Conservation (phyloP, 2,888 invertebrate genomes). For the Noctuana brunneofusca region DNA sequence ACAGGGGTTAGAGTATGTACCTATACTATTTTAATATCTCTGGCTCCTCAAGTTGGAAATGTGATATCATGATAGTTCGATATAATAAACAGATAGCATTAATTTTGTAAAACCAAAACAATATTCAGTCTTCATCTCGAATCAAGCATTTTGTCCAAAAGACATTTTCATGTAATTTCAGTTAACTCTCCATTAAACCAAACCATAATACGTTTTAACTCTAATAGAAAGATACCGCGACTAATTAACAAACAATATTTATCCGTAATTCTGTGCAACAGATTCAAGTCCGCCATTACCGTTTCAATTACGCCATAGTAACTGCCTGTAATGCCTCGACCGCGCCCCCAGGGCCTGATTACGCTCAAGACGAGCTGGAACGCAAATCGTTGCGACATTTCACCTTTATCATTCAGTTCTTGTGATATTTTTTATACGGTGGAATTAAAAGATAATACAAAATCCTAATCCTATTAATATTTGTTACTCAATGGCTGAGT, state of each 20-base stretch:
- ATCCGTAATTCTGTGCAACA: conserved; percentile 53
- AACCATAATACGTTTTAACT: conserved; percentile 35
- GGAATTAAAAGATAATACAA: neutral
- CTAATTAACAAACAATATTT: conserved; percentile 55
- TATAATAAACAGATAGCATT: too few relatives aligned
- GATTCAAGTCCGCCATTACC: conserved; percentile 52
- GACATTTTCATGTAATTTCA: neutral
- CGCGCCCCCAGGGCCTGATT: conserved; percentile 38
- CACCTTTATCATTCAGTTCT: conserved; percentile 38
- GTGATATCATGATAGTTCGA: too few relatives aligned
- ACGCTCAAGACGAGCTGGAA: conserved; percentile 38
- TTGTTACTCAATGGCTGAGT: too few relatives aligned
- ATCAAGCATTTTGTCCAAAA: too few relatives aligned
- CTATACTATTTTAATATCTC: too few relatives aligned
- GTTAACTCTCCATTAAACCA: conserved; percentile 26
- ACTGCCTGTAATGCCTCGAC: conserved; percentile 38
- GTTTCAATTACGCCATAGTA: conserved; percentile 46
- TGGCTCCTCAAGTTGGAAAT: too few relatives aligned
- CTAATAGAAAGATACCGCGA: conserved; percentile 55
- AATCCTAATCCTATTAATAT: neutral
- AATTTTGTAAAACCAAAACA: too few relatives aligned
- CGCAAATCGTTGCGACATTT: conserved; percentile 35
- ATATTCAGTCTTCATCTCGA: too few relatives aligned
- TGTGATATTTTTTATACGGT: conserved; percentile 16
- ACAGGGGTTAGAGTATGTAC: too few relatives aligned